phyloP scores from a whole-genome alignment of 2,888 invertebrate species.

The Apamea crenata region DNA sequence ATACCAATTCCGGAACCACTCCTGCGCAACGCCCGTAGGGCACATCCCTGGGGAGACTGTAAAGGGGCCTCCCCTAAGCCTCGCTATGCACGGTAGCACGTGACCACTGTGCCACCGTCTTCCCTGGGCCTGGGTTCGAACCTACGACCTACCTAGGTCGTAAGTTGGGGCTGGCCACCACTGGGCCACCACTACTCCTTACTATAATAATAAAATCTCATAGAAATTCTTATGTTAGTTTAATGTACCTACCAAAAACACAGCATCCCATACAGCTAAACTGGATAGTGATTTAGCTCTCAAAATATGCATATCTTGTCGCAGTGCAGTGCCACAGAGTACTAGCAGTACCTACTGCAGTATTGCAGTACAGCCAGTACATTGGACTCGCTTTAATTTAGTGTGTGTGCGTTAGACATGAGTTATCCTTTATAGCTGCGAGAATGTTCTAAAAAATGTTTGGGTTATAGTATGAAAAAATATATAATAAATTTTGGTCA shows the following conservation, averaged over 20 bases:
- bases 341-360: constrained; percentile 16
- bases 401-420: constrained; percentile 16
- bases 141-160: too few relatives aligned
- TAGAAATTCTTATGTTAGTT: neutral
- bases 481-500: neutral
- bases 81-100: too few relatives aligned
- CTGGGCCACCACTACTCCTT: too few relatives aligned
- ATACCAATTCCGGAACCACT: too few relatives aligned
- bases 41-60: too few relatives aligned
- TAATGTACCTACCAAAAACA: neutral
- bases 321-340: constrained; percentile 39
- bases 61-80: too few relatives aligned
- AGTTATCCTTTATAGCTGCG: constrained; percentile 22
- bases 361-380: constrained; percentile 14
- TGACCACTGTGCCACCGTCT: too few relatives aligned
- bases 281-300: constrained; percentile 17
- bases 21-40: too few relatives aligned
- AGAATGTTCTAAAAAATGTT: neutral
- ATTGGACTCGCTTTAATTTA: constrained; percentile 41
- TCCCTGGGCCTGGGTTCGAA: too few relatives aligned
- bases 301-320: constrained; percentile 39
- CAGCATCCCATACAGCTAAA: neutral
- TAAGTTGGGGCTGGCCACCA: too few relatives aligned
- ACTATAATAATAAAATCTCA: too few relatives aligned
- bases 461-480: neutral